Base-by-base conservation (phyloP, 2,113 vertebrate genomes). In the Dinomys branickii region DNA sequence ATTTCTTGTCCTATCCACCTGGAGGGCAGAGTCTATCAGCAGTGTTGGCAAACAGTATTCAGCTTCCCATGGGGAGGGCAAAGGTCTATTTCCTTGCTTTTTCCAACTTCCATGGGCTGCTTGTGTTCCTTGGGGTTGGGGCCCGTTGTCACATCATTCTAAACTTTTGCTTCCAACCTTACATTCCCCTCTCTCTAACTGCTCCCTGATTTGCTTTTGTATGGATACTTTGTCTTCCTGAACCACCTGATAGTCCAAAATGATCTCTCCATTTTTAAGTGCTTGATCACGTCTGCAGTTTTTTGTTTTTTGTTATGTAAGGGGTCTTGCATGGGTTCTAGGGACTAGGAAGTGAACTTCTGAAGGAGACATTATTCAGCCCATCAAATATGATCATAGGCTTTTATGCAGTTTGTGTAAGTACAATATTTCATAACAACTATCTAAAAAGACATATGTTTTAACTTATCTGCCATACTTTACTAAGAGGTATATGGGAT, bases 321-420 rank as follows among this genome's bases (percentile, higher is more conserved):
- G 2, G 8, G 61, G 20, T 33, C 10, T 82, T 30, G 44, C 2
- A 28, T 0, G 54, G 0, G 16, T 58, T 35, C 26, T 50, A 24
- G 47, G 28, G 35, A 30, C 30, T 28, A 65, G 19, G 20, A 56
- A 19, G 35, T 89, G 0, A 10, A 35, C 63, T 56, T 75, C 12
- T 50, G 63, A 30, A n/a, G 33, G 3, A 63, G 26, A 16, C 14
- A 12, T 71, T 84, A n/a, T 71, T 56, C 30, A 19, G 1, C 13
- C 26, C 28, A 22, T 30, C 13, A 12, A 8, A 13, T 16, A 3
- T 5, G 0, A 71, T 67, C n/a, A 73, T 35, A 63, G 24, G 4
- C 50, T 59, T 84, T 63, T 47, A 20, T 56, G 26, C 4, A 59
- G 17, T 94, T 85, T 65, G 0, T 67, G 28, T 26, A 77, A 33